Conservation (phyloP, 2,113 vertebrate species). For the Pseudonaja textilis region DNA sequence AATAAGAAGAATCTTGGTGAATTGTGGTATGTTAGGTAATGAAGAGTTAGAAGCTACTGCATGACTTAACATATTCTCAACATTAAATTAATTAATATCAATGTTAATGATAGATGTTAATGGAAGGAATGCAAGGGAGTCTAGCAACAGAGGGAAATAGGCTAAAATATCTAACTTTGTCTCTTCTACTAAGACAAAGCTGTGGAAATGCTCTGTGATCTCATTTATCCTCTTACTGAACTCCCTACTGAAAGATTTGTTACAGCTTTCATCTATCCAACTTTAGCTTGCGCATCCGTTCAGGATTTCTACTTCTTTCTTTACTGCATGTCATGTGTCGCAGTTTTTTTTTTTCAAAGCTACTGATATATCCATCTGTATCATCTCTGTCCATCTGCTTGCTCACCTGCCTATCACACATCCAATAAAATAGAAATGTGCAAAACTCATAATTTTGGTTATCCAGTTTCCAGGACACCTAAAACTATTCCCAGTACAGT, state of each 20-base stretch:
- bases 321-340: constrained; percentile 4
- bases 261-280: constrained; percentile 8
- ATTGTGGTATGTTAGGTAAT: not conserved
- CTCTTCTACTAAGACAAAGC: not conserved
- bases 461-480: not conserved
- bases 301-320: constrained; percentile 9
- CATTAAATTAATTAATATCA: not conserved
- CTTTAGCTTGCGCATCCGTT: not conserved
- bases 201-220: not conserved
- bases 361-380: not conserved
- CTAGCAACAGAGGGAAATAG: not conserved
- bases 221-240: not conserved
- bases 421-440: not conserved
- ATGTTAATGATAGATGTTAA: not conserved
- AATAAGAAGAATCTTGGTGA: not conserved
- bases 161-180: not conserved
- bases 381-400: not conserved
- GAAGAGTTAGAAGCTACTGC: not conserved
- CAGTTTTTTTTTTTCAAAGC: not conserved
- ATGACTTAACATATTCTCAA: not conserved
- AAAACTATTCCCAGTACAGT: not conserved
- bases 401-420: not conserved
- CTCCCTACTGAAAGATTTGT: constrained; percentile 4
- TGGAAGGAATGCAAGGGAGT: not conserved
- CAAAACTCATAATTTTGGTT: not conserved